A percentile compares a stretch with the other conserved stretches of the same genome.
Evolutionary conservation across 2,888 invertebrate genomes (phyloP).

Genomic region (Drosophila ezoana): DNA sequence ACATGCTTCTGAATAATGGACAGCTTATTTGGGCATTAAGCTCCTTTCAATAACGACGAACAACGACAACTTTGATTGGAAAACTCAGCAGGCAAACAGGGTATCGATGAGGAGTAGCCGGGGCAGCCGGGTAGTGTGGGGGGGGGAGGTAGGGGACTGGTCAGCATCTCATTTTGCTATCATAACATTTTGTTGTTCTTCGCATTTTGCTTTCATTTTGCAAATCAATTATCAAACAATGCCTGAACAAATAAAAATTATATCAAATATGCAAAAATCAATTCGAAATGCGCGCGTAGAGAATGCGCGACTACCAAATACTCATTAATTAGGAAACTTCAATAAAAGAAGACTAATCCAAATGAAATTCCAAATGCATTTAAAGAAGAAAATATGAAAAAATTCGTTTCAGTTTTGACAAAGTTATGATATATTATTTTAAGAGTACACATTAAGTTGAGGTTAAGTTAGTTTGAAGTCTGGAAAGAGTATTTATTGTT

Average conservation of each 20-base stretch:
- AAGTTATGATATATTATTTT: no score
- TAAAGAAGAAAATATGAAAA: not conserved
- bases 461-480: no score
- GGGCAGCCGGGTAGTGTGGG: not conserved
- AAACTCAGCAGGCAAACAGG: slow-evolving; percentile 55
- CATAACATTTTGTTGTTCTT: slow-evolving; percentile 52
- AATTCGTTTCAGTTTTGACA: no score
- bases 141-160: slow-evolving; percentile 21
- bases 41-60: slow-evolving; percentile 73
- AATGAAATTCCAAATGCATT: not conserved
- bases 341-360: not conserved
- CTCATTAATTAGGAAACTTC: not conserved
- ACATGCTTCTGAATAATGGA: slow-evolving; percentile 77
- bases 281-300: not conserved
- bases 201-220: slow-evolving; percentile 38
- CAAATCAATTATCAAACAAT: slow-evolving; percentile 65
- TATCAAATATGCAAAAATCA: slow-evolving; percentile 31
- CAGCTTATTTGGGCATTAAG: slow-evolving; percentile 78
- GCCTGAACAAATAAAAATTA: slow-evolving; percentile 45
- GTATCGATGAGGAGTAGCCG: not conserved
- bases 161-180: slow-evolving; percentile 64
- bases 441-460: no score
- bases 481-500: not conserved
- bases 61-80: slow-evolving; percentile 78
- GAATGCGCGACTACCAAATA: not conserved